phyloP scores from a whole-genome alignment of 2,113 vertebrate genomes.

The Pampusana beccarii region DNA sequence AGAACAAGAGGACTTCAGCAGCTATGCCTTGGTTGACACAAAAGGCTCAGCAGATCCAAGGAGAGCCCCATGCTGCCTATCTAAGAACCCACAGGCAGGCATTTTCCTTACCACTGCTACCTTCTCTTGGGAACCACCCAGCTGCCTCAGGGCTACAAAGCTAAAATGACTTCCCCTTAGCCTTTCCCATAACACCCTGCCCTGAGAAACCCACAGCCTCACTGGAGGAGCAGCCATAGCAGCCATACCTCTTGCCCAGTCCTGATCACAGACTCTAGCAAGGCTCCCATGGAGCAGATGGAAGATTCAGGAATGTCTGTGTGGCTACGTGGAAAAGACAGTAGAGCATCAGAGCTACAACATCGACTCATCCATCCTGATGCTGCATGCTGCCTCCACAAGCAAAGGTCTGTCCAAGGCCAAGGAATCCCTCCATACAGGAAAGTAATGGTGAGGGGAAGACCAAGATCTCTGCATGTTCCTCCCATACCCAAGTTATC shows the following conservation, averaged over 20 bases:
- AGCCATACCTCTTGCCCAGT: constrained; percentile 77
- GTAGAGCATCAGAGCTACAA: not conserved
- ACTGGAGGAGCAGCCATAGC: fast-evolving
- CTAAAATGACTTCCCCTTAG: not conserved
- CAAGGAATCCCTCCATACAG: not conserved
- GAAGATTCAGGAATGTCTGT: constrained; percentile 83
- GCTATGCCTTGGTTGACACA: fast-evolving
- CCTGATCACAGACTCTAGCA: constrained; percentile 85
- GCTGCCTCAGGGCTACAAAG: not conserved
- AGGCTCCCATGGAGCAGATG: constrained; percentile 81
- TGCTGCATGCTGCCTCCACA: not conserved
- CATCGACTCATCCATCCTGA: not conserved
- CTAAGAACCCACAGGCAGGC: fast-evolving
- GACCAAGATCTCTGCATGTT: fast-evolving
- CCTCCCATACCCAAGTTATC: not conserved
- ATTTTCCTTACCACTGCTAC: fast-evolving
- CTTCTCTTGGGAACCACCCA: not conserved
- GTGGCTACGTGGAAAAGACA: constrained; percentile 74
- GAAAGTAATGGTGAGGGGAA: not conserved
- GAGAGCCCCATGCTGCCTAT: fast-evolving
- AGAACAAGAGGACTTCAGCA: not conserved
- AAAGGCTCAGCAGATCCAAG: not conserved
- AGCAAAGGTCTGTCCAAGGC: not conserved
- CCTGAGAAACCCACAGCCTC: not conserved
- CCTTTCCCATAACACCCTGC: not conserved